phyloP scores from a whole-genome alignment of 1,140 invertebrate genomes.

The Pachypsylla venusta region DNA sequence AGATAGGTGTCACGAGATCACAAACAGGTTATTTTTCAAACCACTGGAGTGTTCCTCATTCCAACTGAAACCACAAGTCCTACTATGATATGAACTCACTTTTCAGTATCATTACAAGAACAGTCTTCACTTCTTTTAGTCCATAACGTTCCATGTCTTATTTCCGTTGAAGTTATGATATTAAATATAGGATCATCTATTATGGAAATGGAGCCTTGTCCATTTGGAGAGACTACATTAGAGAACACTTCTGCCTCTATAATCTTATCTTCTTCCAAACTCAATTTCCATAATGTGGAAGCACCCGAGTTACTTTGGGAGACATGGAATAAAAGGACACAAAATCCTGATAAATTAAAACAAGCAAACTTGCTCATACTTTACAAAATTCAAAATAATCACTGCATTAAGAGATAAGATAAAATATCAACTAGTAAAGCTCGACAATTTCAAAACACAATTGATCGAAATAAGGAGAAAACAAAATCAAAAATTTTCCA shows the following conservation, averaged over 20 bases:
- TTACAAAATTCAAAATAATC: too few relatives aligned
- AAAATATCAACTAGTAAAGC: too few relatives aligned
- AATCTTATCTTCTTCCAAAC: constrained; percentile 48
- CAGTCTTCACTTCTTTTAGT: constrained; percentile 39
- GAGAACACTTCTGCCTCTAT: constrained; percentile 39
- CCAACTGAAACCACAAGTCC: constrained; percentile 4
- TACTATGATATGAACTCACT: constrained; percentile 22
- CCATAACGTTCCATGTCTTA: constrained; percentile 44
- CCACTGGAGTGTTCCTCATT: too few relatives aligned
- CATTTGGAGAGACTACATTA: constrained; percentile 33
- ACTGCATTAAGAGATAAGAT: too few relatives aligned
- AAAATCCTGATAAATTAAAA: constrained; percentile 22
- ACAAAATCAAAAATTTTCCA: too few relatives aligned
- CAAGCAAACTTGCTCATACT: constrained; percentile 21
- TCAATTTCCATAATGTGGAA: constrained; percentile 56
- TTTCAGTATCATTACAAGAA: constrained; percentile 33
- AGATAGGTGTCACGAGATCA: too few relatives aligned
- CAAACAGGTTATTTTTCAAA: too few relatives aligned
- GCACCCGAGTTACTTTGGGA: constrained; percentile 52
- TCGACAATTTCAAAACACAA: too few relatives aligned
- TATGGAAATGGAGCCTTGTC: constrained; percentile 30
- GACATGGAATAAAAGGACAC: constrained; percentile 42
- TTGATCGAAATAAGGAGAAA: too few relatives aligned
- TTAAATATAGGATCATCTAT: constrained; percentile 45
- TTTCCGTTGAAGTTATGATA: constrained; percentile 42